Base-by-base conservation (phyloP, 2,113 vertebrate genomes). In the Ochotona curzoniae region DNA sequence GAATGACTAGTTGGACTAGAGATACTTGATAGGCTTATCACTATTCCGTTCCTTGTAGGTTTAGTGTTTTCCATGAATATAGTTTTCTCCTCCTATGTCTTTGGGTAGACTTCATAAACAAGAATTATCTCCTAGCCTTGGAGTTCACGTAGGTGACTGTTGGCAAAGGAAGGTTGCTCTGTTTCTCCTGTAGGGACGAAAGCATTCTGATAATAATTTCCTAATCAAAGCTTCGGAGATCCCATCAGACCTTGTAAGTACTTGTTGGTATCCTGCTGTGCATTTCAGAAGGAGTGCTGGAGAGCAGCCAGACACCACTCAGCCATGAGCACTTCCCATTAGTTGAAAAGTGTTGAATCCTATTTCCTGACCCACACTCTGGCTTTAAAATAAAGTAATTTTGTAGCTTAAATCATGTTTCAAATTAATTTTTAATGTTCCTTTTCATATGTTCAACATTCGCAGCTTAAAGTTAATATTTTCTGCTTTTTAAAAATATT, bases 261-360 rank as follows among this genome's bases (percentile, higher is more conserved):
- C 63, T 93, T 89, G 74, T 86, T 91, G 91, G 80, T 91, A 64
- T 94, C 83, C 67, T 85, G 32, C 32, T 90, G 28, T 90, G 83
- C 60, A 35, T 74, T 89, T 51, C 44, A 63, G 63, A 90, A 89
- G 38, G 64, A 90, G 80, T 79, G 75, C 80, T 97, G 93, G 89
- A 95, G 60, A 17, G 73, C 38, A 90, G 67, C 94, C 89, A 95
- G 47, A 51, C n/a, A 67, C 18, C 11, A 32, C 76, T 92, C 64
- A 80, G 89, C 94, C 85, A 30, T 88, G 83, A 84, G 60, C 28
- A 71, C 20, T 97, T 96, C 87, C 79, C 81, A 93, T 94, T 89
- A 89, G 84, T 91, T 93, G 80, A 83, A n/a, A 63, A 66, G 20
- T 67, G 17, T 94, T 92, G 63, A 90, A 44, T 84, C 70, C 74